phyloP scores from a whole-genome alignment of 2,113 vertebrate species.

The Peucedramus taeniatus region DNA sequence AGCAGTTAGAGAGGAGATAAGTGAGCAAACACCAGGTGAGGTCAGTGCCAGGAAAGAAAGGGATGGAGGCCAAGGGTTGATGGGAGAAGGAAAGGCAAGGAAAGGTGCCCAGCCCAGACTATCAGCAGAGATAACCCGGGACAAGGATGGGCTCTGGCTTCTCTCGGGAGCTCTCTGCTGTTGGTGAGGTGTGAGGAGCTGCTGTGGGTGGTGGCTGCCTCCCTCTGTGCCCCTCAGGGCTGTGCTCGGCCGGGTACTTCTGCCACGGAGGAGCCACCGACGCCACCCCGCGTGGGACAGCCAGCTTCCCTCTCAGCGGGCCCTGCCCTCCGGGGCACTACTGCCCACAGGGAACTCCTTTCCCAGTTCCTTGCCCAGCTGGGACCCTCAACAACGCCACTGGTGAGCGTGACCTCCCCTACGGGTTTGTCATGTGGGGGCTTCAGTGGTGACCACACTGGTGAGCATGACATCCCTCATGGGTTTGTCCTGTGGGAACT shows the following conservation, averaged over 20 bases:
- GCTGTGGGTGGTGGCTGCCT: background rate
- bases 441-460: too few relatives aligned
- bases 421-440: rapidly evolving
- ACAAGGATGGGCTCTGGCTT: background rate
- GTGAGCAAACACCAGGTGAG: background rate
- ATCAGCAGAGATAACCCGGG: background rate
- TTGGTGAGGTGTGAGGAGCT: background rate
- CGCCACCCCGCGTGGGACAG: slow-evolving; percentile 67
- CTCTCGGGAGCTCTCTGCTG: background rate
- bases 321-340: slow-evolving; percentile 84
- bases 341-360: slow-evolving; percentile 78
- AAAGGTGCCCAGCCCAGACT: background rate
- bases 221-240: slow-evolving; percentile 59
- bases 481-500: background rate
- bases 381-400: slow-evolving; percentile 80
- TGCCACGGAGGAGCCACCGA: slow-evolving; percentile 80
- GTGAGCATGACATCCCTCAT: rapidly evolving
- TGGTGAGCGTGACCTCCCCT: slow-evolving; percentile 60
- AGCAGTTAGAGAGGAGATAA: background rate
- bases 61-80: background rate
- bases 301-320: slow-evolving; percentile 70
- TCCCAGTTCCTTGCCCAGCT: slow-evolving; percentile 79
- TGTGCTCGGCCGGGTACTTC: slow-evolving; percentile 82
- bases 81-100: background rate
- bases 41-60: background rate